Conservation (phyloP, 2,888 invertebrate genomes). For the Hirtodrosophila duncani region DNA sequence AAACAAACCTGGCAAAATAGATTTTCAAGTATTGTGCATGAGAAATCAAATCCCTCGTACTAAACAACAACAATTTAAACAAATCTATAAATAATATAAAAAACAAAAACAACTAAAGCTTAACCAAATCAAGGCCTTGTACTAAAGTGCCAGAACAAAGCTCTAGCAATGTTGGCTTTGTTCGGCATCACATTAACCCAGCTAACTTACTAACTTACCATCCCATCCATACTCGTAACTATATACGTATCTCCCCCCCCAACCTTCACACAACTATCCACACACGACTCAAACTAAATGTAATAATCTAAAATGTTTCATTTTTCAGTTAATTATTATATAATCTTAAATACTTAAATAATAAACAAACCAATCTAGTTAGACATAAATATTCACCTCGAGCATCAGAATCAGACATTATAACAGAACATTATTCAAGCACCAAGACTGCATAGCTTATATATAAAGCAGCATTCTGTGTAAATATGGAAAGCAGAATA, state of each 20-base stretch:
- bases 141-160: slow-evolving; percentile 26
- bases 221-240: background rate
- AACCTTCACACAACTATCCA: slow-evolving; percentile 23
- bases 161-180: slow-evolving; percentile 9
- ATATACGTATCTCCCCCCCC: slow-evolving; percentile 7
- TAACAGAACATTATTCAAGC: too few species aligned
- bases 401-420: too few species aligned
- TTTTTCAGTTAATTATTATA: too few species aligned
- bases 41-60: slow-evolving; percentile 79
- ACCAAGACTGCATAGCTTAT: too few species aligned
- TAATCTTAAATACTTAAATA: slow-evolving; percentile 17
- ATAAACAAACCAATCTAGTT: slow-evolving; percentile 20
- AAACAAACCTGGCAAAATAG: slow-evolving; percentile 59
- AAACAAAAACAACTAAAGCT: slow-evolving; percentile 22
- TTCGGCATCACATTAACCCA: slow-evolving; percentile 21
- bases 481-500: too few species aligned
- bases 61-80: slow-evolving; percentile 63
- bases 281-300: slow-evolving; percentile 21
- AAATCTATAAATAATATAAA: slow-evolving; percentile 50
- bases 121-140: too few species aligned
- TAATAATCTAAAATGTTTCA: too few species aligned
- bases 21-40: slow-evolving; percentile 76
- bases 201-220: slow-evolving; percentile 3
- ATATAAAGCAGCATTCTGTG: too few species aligned
- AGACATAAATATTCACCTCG: too few species aligned